Evolutionary conservation across 2,113 vertebrate species (phyloP).

Genomic region (Elephas maximus): DNA sequence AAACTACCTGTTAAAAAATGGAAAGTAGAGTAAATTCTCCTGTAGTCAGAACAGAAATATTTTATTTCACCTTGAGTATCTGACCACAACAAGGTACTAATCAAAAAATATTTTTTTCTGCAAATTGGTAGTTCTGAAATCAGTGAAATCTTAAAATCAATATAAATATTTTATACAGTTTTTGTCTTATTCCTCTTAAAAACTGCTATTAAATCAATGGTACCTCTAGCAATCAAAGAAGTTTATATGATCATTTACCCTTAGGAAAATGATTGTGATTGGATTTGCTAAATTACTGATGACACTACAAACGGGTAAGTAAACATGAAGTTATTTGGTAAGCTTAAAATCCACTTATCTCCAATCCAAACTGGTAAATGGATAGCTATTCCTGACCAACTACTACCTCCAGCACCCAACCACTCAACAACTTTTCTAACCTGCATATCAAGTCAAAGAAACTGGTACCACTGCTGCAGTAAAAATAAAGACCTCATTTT

Average conservation of each 20-base stretch:
- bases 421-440: neutral
- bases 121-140: constrained; percentile 44
- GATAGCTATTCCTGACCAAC: neutral
- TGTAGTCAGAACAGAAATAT: neutral
- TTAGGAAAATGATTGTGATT: constrained; percentile 11
- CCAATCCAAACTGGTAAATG: constrained; percentile 33
- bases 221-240: constrained; percentile 31
- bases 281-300: constrained; percentile 31
- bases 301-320: neutral
- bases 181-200: neutral
- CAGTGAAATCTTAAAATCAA: neutral
- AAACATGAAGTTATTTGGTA: constrained; percentile 32
- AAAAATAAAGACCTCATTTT: neutral
- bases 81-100: neutral
- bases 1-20: neutral
- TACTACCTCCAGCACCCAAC: neutral
- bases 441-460: neutral
- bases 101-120: neutral
- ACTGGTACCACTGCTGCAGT: neutral
- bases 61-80: neutral
- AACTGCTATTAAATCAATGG: constrained; percentile 34
- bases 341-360: constrained; percentile 52
- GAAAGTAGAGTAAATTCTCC: neutral
- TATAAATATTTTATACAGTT: constrained; percentile 3
- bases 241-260: constrained; percentile 26